Conservation (phyloP, 2,113 vertebrate genomes). For the Malurus alboscapulatus region DNA sequence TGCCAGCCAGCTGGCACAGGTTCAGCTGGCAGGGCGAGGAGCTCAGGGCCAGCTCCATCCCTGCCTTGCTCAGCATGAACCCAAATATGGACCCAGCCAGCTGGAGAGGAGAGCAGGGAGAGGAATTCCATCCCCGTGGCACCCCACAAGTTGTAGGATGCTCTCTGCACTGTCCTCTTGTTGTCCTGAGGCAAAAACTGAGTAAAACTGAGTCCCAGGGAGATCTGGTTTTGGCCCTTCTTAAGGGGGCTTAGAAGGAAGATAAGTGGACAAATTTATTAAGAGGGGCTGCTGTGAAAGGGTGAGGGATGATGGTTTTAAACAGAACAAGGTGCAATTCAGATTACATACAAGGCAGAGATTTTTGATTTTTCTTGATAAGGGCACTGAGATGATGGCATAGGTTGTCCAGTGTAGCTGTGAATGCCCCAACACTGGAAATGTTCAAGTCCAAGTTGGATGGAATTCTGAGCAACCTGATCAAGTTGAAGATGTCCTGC, state of each 20-base stretch:
- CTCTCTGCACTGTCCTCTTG: not conserved
- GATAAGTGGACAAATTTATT: not conserved
- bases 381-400: not conserved
- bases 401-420: not conserved
- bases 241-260: not conserved
- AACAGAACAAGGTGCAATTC: not conserved
- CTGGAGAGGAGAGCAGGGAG: not conserved
- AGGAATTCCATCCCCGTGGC: fast-evolving
- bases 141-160: fast-evolving
- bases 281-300: not conserved
- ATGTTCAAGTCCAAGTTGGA: not conserved
- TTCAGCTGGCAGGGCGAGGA: not conserved
- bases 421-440: not conserved
- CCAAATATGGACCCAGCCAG: not conserved
- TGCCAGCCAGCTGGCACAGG: not conserved
- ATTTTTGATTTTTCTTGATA: not conserved
- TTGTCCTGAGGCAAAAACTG: not conserved
- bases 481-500: not conserved
- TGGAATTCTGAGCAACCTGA: not conserved
- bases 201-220: not conserved
- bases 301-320: not conserved
- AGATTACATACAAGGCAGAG: not conserved
- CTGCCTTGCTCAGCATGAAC: not conserved
- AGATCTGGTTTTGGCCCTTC: not conserved
- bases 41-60: not conserved